Base-by-base conservation (phyloP, 2,113 vertebrate species). In the Hippocampus barbouri region DNA sequence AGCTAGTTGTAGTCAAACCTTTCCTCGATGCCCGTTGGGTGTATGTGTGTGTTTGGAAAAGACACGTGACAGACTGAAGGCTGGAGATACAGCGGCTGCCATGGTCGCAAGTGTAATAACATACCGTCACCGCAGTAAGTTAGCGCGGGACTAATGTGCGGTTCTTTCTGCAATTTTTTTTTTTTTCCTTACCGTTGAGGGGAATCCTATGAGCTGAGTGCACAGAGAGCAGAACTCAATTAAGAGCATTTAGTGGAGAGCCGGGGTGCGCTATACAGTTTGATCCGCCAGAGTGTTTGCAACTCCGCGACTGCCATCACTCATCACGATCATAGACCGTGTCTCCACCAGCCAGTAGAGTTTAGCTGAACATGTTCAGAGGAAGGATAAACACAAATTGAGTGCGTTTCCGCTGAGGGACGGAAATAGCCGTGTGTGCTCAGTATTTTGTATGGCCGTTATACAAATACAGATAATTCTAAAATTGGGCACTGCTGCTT, bases 11-110 rank as follows among this genome's bases (percentile, higher is more conserved):
- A 34, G 27, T 61, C 27, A 38, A 20, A 18, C 27, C 18, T 34
- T 34, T 9, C 25, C n/a, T 16, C 25, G 34, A 30, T 60, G 11
- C 25, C n/a, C 45, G 34, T 69, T 68, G 63, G 23, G 18, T 74
- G 38, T 65, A 30, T 66, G 2, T 66, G 61, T 62, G 62, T 69
- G 27, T 69, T 41, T 34, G 49, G 61, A 75, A 57, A 21, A 41
- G 49, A 73, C 53, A 62, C 5, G 14, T 45, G 66, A 27, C 38
- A 67, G 59, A 61, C 59, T 34, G 25, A 59, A 59, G 16, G 59
- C 8, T 16, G 30, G 59, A 61, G 25, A 61, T 61, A 61, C 27
- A 20, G 59, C 34, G 30, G 15, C 27, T 60, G 23, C 57, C 57
- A 59, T 27, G 4, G 25, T 12, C 16, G 25, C 25, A 60, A 60